Evolutionary conservation across 2,888 invertebrate genomes (phyloP).

Genomic region (Phengaris alcon): DNA sequence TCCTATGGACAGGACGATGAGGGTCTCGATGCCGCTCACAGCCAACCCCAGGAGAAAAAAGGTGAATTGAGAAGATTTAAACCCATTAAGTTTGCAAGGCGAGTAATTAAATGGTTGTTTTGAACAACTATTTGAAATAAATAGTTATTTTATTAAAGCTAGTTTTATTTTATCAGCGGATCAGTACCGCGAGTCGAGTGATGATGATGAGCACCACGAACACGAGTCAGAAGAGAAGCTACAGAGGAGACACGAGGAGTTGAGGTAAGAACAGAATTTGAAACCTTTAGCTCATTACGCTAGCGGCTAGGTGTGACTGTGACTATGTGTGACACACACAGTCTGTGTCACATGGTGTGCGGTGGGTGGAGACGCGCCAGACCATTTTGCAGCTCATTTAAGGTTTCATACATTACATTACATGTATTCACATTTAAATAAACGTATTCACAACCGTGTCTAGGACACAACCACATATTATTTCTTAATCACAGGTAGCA

Average conservation of each 20-base stretch:
- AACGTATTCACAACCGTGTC: too few species aligned
- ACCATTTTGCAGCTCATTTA: too few species aligned
- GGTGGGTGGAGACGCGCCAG: too few species aligned
- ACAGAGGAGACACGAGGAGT: slow-evolving; percentile 1
- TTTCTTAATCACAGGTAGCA: too few species aligned
- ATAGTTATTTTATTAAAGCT: slow-evolving; percentile 29
- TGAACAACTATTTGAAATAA: not conserved
- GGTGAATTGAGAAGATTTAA: slow-evolving; percentile 53
- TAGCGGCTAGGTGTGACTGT: too few species aligned
- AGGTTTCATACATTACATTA: too few species aligned
- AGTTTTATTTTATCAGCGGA: slow-evolving; percentile 43
- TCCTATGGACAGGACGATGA: slow-evolving; percentile 80
- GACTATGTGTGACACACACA: too few species aligned
- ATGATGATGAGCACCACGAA: slow-evolving; percentile 34
- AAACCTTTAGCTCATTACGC: too few species aligned
- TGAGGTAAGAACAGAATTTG: not conserved
- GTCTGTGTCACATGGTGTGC: too few species aligned
- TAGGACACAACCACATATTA: too few species aligned
- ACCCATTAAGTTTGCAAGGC: slow-evolving; percentile 54
- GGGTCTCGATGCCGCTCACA: slow-evolving; percentile 69
- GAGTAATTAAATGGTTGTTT: slow-evolving; percentile 50
- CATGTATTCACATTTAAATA: too few species aligned
- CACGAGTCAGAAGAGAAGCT: slow-evolving; percentile 7
- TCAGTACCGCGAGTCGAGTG: slow-evolving; percentile 40
- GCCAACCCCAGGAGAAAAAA: slow-evolving; percentile 61